These are phyloP conservation scores for Melanotaenia parkinsoni DNA, from an alignment of 2,797 vertebrate species.

Conservation along the genomic window DNA sequence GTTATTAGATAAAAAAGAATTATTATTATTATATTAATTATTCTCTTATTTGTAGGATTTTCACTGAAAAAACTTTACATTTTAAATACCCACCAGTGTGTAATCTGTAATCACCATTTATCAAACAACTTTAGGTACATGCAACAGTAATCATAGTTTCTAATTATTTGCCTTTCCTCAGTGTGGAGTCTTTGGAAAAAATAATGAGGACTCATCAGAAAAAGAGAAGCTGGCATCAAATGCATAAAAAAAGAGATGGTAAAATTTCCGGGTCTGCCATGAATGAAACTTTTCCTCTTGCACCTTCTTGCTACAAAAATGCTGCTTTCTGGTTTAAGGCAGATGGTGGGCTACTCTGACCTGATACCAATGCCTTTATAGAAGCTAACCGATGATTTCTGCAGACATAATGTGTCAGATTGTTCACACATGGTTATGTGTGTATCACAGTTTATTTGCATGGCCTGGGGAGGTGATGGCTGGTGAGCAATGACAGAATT, in stretches of 20 bases:
- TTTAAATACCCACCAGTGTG: background rate
- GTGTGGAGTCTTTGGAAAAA: constrained; percentile 98
- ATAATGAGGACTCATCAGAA: constrained; percentile 94
- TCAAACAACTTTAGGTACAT: constrained; percentile 14
- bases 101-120: constrained; percentile 7
- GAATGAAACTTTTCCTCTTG: constrained; percentile 48
- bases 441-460: constrained; percentile 60
- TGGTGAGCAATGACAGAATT: constrained; percentile 29
- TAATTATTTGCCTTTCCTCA: constrained; percentile 93
- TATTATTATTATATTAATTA: background rate
- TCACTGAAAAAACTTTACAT: background rate
- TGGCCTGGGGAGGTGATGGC: constrained; percentile 62
- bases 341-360: constrained; percentile 38
- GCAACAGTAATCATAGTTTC: constrained; percentile 59
- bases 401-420: constrained; percentile 5
- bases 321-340: constrained; percentile 53
- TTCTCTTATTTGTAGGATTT: background rate
- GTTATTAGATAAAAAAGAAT: no score
- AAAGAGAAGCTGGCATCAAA: constrained; percentile 97
- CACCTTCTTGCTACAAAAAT: constrained; percentile 52
- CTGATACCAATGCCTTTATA: constrained; percentile 24
- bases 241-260: constrained; percentile 87
- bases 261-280: constrained; percentile 59
- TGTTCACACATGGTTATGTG: constrained; percentile 58
- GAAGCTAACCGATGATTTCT: constrained; percentile 28